Conservation (phyloP, 2,888 invertebrate genomes). For the Andrena dorsata region DNA sequence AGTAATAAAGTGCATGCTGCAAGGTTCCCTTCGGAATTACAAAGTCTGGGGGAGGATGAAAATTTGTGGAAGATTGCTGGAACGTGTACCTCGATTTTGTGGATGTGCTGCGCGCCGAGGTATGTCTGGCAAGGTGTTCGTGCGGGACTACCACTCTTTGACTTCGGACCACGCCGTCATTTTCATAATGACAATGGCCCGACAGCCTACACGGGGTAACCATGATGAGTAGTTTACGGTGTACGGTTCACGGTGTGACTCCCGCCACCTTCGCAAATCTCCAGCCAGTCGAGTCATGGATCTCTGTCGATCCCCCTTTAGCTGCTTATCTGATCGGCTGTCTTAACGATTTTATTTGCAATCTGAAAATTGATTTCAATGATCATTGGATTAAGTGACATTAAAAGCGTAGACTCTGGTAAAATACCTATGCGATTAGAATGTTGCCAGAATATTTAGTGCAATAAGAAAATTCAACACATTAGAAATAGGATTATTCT, state of each 20-base stretch:
- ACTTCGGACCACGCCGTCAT: constrained; percentile 69
- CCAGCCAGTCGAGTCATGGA: constrained; percentile 55
- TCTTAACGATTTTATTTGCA: constrained; percentile 24
- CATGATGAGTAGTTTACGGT: constrained; percentile 76
- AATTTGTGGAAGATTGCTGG: constrained; percentile 6
- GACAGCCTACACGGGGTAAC: constrained; percentile 66
- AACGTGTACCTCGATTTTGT: constrained; percentile 24
- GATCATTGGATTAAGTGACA: neutral
- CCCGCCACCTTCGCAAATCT: constrained; percentile 75
- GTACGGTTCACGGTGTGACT: constrained; percentile 67
- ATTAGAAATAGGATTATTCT: neutral
- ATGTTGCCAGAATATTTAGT: neutral
- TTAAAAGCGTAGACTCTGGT: neutral
- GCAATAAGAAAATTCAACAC: neutral
- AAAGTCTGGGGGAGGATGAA: neutral
- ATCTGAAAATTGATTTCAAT: neutral
- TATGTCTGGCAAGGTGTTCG: constrained; percentile 55
- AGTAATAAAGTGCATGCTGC: neutral
- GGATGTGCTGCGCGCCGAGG: neutral
- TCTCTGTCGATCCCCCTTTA: constrained; percentile 30
- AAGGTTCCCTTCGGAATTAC: neutral
- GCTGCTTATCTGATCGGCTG: constrained; percentile 10
- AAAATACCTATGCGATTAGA: too few species aligned
- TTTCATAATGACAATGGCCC: constrained; percentile 77
- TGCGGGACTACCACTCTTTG: constrained; percentile 65